Evolutionary conservation across 2,888 invertebrate species (phyloP).

Genomic region (Nebria salina): DNA sequence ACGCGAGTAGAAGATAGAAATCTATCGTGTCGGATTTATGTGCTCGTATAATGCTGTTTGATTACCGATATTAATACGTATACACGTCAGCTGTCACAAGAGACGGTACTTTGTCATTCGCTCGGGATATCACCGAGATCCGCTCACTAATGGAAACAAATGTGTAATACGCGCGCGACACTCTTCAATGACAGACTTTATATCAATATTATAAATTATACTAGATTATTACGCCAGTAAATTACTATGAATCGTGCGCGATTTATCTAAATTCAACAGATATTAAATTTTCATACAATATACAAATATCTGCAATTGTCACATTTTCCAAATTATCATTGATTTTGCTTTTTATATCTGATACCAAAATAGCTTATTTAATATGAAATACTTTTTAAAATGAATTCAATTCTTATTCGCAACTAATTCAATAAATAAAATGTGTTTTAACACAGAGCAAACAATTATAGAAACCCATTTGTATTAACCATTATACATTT

Average conservation of each 20-base stretch:
- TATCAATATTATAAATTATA: background rate
- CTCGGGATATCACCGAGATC: background rate
- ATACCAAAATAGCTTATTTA: too few species aligned
- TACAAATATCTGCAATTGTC: background rate
- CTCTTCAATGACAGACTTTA: background rate
- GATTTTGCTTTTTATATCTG: too few species aligned
- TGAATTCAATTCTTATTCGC: too few species aligned
- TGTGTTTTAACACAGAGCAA: too few species aligned
- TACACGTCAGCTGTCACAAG: conserved; percentile 13
- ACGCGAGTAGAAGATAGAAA: background rate
- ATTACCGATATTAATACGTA: conserved; percentile 11
- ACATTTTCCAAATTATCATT: too few species aligned
- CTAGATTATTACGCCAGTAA: background rate
- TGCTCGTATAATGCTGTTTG: conserved; percentile 10
- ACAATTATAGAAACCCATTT: too few species aligned
- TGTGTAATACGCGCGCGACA: background rate
- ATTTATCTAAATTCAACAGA: background rate
- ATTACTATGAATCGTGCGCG: background rate
- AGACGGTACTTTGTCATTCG: background rate
- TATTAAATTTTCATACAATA: background rate
- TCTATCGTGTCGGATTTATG: conserved; percentile 22
- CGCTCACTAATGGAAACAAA: background rate
- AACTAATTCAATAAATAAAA: too few species aligned
- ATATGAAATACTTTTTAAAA: too few species aligned
- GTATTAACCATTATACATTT: too few species aligned